phyloP scores from a whole-genome alignment of 2,888 invertebrate genomes.

The Drosophila kokeensis region DNA sequence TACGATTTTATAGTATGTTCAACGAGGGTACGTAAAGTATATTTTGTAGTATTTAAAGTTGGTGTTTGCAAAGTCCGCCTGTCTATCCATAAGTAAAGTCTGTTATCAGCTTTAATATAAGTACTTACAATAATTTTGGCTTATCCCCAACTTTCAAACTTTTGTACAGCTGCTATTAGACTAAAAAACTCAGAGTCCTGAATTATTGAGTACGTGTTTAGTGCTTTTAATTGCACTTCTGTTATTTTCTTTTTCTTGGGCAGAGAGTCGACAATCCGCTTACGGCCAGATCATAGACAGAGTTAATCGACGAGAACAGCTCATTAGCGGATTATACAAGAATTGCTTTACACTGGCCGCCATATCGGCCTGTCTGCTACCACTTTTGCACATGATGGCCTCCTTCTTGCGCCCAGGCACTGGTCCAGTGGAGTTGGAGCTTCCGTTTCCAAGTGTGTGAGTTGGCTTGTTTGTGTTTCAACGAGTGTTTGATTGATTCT shows the following conservation, averaged over 20 bases:
- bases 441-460: slow-evolving; percentile 46
- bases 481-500: slow-evolving; percentile 1
- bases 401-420: background rate
- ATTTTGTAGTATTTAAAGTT: background rate
- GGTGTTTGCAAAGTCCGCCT: background rate
- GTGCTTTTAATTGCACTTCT: no score
- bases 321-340: slow-evolving; percentile 31
- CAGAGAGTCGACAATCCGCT: slow-evolving; percentile 18
- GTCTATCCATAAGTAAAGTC: background rate
- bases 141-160: background rate
- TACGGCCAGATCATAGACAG: slow-evolving; percentile 12
- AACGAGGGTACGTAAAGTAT: slow-evolving; percentile 4
- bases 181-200: background rate
- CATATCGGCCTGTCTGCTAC: slow-evolving; percentile 25
- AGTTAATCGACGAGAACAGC: slow-evolving; percentile 32
- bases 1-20: background rate
- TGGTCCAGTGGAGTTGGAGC: slow-evolving; percentile 1
- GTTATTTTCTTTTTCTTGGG: background rate
- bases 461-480: slow-evolving; percentile 11
- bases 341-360: slow-evolving; percentile 20
- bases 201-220: background rate
- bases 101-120: background rate
- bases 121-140: background rate
- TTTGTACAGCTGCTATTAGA: background rate
- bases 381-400: slow-evolving; percentile 12